phyloP scores from a whole-genome alignment of 1,140 invertebrate genomes.

The Pseudobourletiella spinata region DNA sequence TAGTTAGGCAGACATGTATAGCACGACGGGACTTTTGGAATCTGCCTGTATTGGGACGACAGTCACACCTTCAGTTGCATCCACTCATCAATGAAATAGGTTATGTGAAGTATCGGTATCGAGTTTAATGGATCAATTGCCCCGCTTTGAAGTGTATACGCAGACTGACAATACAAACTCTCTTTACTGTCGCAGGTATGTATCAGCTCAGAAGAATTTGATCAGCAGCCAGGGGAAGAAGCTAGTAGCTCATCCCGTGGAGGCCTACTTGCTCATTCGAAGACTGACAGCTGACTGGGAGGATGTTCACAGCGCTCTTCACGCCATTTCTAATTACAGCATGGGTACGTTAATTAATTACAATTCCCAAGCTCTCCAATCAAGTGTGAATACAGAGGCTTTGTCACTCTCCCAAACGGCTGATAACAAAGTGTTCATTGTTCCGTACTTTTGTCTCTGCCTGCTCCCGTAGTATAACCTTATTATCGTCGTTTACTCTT shows the following conservation, averaged over 20 bases:
- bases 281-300: slow-evolving; percentile 47
- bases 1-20: no score
- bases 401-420: no score
- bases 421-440: neutral
- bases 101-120: no score
- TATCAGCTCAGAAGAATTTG: slow-evolving; percentile 42
- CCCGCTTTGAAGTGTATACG: no score
- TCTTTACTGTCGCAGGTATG: slow-evolving; percentile 30
- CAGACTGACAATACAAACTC: no score
- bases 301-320: slow-evolving; percentile 36
- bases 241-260: slow-evolving; percentile 49
- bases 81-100: no score
- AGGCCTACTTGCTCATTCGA: slow-evolving; percentile 52
- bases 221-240: slow-evolving; percentile 39
- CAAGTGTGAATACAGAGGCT: neutral
- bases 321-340: slow-evolving; percentile 36
- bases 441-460: neutral
- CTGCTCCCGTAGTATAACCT: no score
- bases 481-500: no score
- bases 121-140: no score
- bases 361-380: neutral
- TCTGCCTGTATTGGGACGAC: no score
- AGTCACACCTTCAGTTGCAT: no score
- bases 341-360: slow-evolving; percentile 27
- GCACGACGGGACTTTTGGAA: no score